Base-by-base conservation (phyloP, 2,888 invertebrate genomes). In the Oligia strigilis region DNA sequence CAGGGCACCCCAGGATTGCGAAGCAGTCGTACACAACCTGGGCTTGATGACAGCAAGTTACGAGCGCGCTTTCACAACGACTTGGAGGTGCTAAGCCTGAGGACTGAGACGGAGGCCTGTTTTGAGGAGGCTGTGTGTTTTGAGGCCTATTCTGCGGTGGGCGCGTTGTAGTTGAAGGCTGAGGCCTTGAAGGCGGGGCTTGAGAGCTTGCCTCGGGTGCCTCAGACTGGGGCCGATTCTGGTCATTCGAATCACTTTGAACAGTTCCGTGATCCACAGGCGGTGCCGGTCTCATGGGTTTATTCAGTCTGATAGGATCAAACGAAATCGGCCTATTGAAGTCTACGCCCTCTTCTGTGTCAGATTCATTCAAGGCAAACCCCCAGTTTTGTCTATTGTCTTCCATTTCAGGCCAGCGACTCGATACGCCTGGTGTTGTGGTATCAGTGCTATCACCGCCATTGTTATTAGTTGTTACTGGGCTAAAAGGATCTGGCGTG, bases 361-460 rank as follows among this genome's bases (percentile, higher is more conserved):
- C 92, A 65, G 93, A 86, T 73, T 92, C 90, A 81, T 94, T 93
- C 3, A 91, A 67, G 6, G 94, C 84, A 4, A 94, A 70, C 5
- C 96, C 96, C 95, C 95, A 96, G 81, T 95, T 96, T 87, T 94
- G 95, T 78, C 94, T 93, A 5, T 92, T 89, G 76, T 96, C 95
- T 0, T 94, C 94, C 90, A 95, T 91, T 23, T 88, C 92, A 4
- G 94, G 94, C 80, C 93, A 92, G 40, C 95, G 92, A 46, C 85
- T 92, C 11, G 75, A 36, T 55, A 94, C 78, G 43, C 83, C 78
- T 23, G 94, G 94, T 43, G 85, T 77, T 58, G 88, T 87, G 17
- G 36, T 19, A n/a, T 66, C 75, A 66, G 58, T 75, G 19, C 17
- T 36, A 6, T 36, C 58, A 36, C 52, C n/a, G 1, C 13, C 36